Conservation (phyloP, 2,888 invertebrate genomes). For the Eueremaeus valkanovi region DNA sequence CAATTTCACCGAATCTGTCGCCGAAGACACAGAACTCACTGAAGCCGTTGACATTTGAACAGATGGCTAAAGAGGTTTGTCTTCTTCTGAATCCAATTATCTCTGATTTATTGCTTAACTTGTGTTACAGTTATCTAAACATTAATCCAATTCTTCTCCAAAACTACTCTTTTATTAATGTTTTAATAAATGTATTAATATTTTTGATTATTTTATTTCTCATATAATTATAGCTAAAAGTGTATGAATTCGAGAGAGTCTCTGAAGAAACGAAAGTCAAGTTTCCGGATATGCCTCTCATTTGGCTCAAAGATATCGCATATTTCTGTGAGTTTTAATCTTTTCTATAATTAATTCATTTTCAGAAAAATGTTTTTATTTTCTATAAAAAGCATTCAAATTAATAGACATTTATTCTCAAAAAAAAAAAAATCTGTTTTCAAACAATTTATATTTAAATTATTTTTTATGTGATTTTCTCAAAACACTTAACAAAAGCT, state of each 20-base stretch:
- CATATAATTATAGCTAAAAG: conserved; percentile 49
- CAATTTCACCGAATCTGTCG: not conserved
- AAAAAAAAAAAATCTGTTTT: not conserved
- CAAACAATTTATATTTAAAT: no score
- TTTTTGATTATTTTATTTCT: conserved; percentile 22
- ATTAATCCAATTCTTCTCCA: not conserved
- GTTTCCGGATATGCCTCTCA: conserved; percentile 52
- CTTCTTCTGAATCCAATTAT: not conserved
- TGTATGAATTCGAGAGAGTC: conserved; percentile 50
- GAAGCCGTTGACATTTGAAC: conserved; percentile 3
- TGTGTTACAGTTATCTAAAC: not conserved
- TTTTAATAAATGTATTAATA: not conserved
- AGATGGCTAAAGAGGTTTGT: conserved; percentile 21
- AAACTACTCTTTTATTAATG: not conserved
- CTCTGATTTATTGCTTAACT: no score
- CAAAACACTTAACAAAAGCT: no score
- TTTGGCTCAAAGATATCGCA: conserved; percentile 54
- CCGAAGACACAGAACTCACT: not conserved
- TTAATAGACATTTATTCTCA: not conserved
- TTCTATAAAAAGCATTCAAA: no score
- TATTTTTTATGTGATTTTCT: no score
- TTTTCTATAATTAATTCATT: not conserved
- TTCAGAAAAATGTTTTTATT: not conserved
- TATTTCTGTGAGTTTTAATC: conserved; percentile 46
- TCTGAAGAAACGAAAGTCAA: conserved; percentile 50